These are phyloP conservation scores for Nemotelus nigrinus DNA, from an alignment of 2,888 invertebrate genomes.

Conservation along the genomic window DNA sequence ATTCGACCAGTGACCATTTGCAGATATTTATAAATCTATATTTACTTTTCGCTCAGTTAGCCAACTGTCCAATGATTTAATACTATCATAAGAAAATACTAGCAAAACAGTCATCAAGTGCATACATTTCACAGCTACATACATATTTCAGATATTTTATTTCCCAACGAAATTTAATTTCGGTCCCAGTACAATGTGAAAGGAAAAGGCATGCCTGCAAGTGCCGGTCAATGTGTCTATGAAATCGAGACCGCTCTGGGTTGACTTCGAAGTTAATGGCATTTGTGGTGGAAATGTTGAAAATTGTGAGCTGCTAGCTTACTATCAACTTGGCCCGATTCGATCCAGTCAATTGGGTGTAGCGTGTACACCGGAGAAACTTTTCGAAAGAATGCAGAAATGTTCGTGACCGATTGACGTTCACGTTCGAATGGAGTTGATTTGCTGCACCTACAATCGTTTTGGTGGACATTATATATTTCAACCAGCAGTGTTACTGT, in stretches of 20 bases:
- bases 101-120: slow-evolving; percentile 9
- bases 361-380: slow-evolving; percentile 25
- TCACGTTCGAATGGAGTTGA: slow-evolving; percentile 23
- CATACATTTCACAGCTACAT: background rate
- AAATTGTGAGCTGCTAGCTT: slow-evolving; percentile 1
- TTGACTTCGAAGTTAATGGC: slow-evolving; percentile 2
- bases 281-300: background rate
- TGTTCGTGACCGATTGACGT: slow-evolving; percentile 25
- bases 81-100: background rate
- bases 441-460: slow-evolving; percentile 27
- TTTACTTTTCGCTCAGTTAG: background rate
- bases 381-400: slow-evolving; percentile 24
- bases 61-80: background rate
- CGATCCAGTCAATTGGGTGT: background rate
- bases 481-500: background rate
- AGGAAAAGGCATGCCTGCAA: slow-evolving; percentile 19
- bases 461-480: background rate
- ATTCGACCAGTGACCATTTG: background rate
- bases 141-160: slow-evolving; percentile 6
- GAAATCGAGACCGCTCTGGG: slow-evolving; percentile 31
- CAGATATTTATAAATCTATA: background rate
- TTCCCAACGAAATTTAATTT: slow-evolving; percentile 12
- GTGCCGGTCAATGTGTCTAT: background rate
- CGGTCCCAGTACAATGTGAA: slow-evolving; percentile 3
- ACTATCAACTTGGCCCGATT: background rate